Conservation (phyloP, 1,140 invertebrate species). For the Drosophila ercepeae region DNA sequence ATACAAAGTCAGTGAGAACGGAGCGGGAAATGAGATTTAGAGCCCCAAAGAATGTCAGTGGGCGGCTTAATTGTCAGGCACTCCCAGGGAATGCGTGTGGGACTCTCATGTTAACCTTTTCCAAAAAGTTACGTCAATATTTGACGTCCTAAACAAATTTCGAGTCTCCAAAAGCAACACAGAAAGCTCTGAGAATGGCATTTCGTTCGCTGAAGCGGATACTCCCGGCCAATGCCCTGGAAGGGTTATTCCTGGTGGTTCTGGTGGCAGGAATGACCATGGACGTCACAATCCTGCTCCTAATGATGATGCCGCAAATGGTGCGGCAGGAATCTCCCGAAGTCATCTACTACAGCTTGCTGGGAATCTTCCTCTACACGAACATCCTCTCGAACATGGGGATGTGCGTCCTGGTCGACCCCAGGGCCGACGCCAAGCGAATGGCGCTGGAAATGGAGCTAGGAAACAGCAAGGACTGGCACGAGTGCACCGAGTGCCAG, state of each 20-base stretch:
- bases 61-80: background rate
- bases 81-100: constrained; percentile 5
- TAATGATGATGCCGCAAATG: background rate
- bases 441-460: background rate
- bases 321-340: background rate
- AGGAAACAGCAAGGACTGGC: background rate
- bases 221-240: background rate
- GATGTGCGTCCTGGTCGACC: background rate
- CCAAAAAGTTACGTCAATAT: background rate
- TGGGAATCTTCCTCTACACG: background rate
- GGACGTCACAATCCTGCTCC: background rate
- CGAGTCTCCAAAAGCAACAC: background rate
- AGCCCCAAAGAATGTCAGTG: no score
- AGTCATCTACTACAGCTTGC: background rate
- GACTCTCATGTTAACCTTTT: background rate
- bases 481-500: constrained; percentile 1
- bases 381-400: background rate
- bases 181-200: background rate
- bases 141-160: background rate
- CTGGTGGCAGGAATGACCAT: background rate
- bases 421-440: background rate
- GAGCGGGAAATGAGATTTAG: background rate
- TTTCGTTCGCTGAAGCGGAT: background rate
- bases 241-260: background rate
- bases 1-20: background rate